Conservation (phyloP, 2,113 vertebrate genomes). For the Proterorhinus semilunaris region DNA sequence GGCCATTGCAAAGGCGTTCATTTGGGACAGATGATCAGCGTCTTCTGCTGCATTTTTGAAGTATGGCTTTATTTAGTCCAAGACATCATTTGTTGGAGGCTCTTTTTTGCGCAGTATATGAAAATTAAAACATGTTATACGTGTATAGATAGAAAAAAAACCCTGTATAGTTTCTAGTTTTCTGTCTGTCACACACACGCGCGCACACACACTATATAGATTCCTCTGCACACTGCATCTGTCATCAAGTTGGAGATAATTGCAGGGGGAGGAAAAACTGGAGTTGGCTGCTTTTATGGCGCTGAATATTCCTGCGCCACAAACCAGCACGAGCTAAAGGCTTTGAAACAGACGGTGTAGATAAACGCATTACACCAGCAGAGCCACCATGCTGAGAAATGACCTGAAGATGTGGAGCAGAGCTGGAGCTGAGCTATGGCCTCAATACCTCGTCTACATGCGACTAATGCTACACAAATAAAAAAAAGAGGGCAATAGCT, state of each 20-base stretch:
- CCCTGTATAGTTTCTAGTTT: neutral
- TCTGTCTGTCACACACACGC: neutral
- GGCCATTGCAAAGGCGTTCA: neutral
- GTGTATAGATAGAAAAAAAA: neutral
- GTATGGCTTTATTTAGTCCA: neutral
- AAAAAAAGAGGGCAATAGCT: neutral
- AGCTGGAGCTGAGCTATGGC: slow-evolving; percentile 33
- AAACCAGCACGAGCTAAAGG: neutral
- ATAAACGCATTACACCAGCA: slow-evolving; percentile 7
- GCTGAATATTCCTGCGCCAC: neutral
- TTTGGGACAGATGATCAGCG: neutral
- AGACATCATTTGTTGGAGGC: too few relatives aligned
- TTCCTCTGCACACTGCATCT: slow-evolving; percentile 9
- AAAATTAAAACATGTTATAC: too few relatives aligned
- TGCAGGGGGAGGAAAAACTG: neutral
- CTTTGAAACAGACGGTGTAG: neutral
- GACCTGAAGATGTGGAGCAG: slow-evolving; percentile 27
- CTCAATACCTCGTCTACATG: slow-evolving; percentile 26
- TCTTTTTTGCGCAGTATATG: too few relatives aligned
- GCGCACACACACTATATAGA: neutral
- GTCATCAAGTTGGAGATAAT: slow-evolving; percentile 13
- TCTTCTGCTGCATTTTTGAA: neutral
- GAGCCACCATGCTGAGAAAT: slow-evolving; percentile 17
- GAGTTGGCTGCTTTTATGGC: neutral
- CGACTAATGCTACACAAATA: slow-evolving; percentile 1